Base-by-base conservation (phyloP, 2,113 vertebrate genomes). In the Seriola dumerili region DNA sequence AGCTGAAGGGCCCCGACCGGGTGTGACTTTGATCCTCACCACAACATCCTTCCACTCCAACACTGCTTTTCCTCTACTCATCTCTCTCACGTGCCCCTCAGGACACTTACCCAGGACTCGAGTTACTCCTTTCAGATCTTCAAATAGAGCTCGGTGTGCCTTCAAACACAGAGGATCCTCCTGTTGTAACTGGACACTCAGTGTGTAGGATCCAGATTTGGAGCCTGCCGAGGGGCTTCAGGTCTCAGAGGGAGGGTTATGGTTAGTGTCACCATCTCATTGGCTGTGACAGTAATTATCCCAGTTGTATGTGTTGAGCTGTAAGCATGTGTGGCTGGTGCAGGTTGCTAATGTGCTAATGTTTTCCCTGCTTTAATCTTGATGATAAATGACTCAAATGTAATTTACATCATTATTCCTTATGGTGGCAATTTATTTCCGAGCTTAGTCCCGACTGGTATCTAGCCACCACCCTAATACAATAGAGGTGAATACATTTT, bases 21-120 rank as follows among this genome's bases (percentile, higher is more conserved):
- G 84, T 85, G 77, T 78, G 73, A 89, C 87, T 94, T 91, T 94
- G 86, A 91, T 93, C 85, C 84, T 73, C 72, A 79, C 83, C 87
- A 88, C 88, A 86, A 83, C 91, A 93, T 94, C 90, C 81, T 42
- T 72, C 77, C 68, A 62, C 77, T 88, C 88, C 75, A 66, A 25
- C 70, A 12, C 69, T 57, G 59, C 85, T 74, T 76, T 59, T 83
- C 76, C 67, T 80, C 87, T 70, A 1, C 90, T 90, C 72, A 0
- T 78, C 79, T 58, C 34, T 80, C 76, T 89, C 82, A 68, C 72
- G 50, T 87, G 63, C 83, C 80, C 84, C 61, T 12, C 55, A 66
- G 83, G 82, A 88, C 64, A 63, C 81, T 81, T 72, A 76, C 61
- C 55, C 80, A 1, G 42, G 78, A 73, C 77, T 93, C 81, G 23